Conservation (phyloP, 1,140 invertebrate genomes). For the Spodoptera litura region DNA sequence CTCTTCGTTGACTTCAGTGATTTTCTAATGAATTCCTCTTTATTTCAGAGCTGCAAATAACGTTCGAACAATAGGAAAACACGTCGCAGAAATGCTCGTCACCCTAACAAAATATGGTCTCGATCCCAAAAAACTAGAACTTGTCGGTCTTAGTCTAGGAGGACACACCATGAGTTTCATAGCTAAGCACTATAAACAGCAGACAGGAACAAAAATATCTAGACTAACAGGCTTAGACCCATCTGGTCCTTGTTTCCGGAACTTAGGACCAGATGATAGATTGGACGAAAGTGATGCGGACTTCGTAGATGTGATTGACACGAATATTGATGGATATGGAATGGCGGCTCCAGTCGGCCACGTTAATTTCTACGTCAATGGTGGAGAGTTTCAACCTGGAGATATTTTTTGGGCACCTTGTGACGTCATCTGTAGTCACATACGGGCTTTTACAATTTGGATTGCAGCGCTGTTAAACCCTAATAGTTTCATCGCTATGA, state of each 20-base stretch:
- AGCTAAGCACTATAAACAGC: constrained; percentile 66
- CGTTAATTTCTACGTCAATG: constrained; percentile 90
- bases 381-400: constrained; percentile 89
- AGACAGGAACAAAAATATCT: constrained; percentile 74
- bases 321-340: constrained; percentile 89
- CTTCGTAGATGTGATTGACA: constrained; percentile 88
- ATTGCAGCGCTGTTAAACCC: constrained; percentile 62
- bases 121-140: constrained; percentile 69
- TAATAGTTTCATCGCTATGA: constrained; percentile 67
- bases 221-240: constrained; percentile 76
- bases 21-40: neutral
- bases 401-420: constrained; percentile 67
- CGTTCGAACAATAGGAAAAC: constrained; percentile 66
- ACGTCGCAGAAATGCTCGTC: constrained; percentile 67
- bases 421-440: constrained; percentile 68
- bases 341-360: constrained; percentile 89
- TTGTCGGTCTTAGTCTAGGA: constrained; percentile 75
- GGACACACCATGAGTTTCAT: constrained; percentile 72
- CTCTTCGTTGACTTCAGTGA: no score
- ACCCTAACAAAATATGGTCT: constrained; percentile 63
- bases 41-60: constrained; percentile 68
- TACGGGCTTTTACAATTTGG: constrained; percentile 66
- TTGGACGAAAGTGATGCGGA: constrained; percentile 73
- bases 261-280: constrained; percentile 66
- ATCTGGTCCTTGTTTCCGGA: constrained; percentile 75